A percentile compares a stretch with the other conserved stretches of the same genome.
phyloP scores from a whole-genome alignment of 2,797 vertebrate genomes.

The Yasuhikotakia modesta region DNA sequence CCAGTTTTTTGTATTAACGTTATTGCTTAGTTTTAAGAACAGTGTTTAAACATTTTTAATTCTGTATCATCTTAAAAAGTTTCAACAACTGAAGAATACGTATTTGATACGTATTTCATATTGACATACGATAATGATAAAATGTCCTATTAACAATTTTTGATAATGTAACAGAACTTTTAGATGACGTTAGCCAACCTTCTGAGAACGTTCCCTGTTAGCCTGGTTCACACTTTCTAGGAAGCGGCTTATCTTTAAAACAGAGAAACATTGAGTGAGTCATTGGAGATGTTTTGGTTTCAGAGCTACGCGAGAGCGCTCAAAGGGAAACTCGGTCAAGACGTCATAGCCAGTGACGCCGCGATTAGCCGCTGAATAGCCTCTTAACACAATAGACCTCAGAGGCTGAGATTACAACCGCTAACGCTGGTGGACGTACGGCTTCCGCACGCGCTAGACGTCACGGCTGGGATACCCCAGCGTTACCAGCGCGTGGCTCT shows the following conservation, averaged over 20 bases:
- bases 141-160: no score
- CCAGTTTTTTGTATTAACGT: no score
- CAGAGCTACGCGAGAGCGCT: neutral
- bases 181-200: no score
- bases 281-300: slow-evolving; percentile 19
- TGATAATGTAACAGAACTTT: no score
- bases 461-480: slow-evolving; percentile 22
- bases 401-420: neutral
- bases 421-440: neutral
- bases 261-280: neutral
- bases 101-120: no score
- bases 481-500: neutral
- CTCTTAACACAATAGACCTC: slow-evolving; percentile 2
- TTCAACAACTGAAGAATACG: no score
- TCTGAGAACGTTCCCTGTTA: no score
- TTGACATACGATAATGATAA: no score
- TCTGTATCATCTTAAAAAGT: no score
- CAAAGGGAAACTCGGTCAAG: neutral
- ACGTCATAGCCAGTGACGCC: neutral
- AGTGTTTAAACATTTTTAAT: no score
- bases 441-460: slow-evolving; percentile 8
- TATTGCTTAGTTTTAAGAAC: no score
- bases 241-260: neutral
- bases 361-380: neutral
- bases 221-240: neutral